Base-by-base conservation (phyloP, 2,113 vertebrate species). In the Sinocyclocheilus anophthalmus region DNA sequence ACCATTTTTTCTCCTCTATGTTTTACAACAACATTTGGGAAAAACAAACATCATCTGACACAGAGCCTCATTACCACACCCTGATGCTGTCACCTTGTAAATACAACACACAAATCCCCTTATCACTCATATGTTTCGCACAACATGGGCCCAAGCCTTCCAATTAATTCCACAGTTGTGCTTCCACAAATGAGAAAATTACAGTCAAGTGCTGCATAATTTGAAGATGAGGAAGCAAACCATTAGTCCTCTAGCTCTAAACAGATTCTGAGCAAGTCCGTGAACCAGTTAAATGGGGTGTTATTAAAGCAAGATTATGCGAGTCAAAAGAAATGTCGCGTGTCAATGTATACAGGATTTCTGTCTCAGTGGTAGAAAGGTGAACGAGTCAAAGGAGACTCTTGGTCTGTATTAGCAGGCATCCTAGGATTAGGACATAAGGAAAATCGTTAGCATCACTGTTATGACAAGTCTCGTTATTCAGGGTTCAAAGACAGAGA, bases 121-220 rank as follows among this genome's bases (percentile, higher is more conserved):
- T 33, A 39, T 37, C 33, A 14, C 33, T 42, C 10, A 37, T 42
- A 16, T 26, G 5, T 18, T 11, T 59, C 50, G 12, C 45, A 8
- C 48, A 82, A 16, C 45, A 69, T 5, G 11, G n/a, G 14, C n/a
- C 4, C 45, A 37, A 37, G 79, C 45, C 39, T 22, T 76, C 72
- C 55, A 61, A 84, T 76, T 84, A 70, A 85, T 79, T 70, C 48
- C 63, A 39, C 83, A 55, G 37, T 63, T 80, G 39, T 84, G 83
- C 7, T 16, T 81, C 4, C 39, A 18, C 59, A 65, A 24, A 48
- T 45, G 7, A 39, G 59, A 45, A 77, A 81, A 65, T 81, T 48
- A 65, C 22, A 16, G 78, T 65, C 78, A 81, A 81, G 78, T 14
- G 4, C 78, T 81, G 39, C 78, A 81, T 81, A 18, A 81, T 65